phyloP scores from a whole-genome alignment of 2,113 vertebrate genomes.

The Pitta sordida region DNA sequence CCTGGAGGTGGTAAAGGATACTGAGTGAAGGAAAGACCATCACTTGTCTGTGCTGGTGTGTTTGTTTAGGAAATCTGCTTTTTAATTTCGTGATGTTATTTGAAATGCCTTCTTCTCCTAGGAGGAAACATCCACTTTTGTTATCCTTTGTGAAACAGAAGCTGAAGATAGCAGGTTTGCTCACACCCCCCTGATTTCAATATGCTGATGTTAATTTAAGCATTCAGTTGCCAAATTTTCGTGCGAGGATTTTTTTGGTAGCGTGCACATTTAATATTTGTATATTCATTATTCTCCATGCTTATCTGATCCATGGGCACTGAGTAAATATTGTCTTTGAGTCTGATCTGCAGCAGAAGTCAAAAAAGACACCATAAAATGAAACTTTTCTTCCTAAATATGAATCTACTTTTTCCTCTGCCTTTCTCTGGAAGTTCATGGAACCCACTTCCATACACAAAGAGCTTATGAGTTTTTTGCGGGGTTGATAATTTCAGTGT shows the following conservation, averaged over 20 bases:
- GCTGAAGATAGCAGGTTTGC: background rate
- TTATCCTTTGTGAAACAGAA: background rate
- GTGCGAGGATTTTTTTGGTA: background rate
- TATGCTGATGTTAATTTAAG: conserved; percentile 9
- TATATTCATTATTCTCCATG: background rate
- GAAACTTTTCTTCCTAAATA: background rate
- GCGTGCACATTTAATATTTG: conserved; percentile 11
- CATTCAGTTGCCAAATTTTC: background rate
- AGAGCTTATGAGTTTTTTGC: background rate
- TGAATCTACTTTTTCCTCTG: background rate
- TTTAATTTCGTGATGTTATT: background rate
- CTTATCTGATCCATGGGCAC: background rate
- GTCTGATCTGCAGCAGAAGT: background rate
- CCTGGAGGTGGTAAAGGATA: background rate
- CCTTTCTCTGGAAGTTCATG: background rate
- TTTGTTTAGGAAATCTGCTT: background rate
- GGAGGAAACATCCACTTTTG: background rate
- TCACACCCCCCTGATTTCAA: background rate
- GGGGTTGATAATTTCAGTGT: background rate
- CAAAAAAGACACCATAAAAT: background rate
- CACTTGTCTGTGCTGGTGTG: background rate
- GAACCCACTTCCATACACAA: background rate
- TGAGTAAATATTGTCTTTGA: background rate
- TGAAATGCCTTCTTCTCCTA: background rate
- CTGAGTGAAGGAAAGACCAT: background rate